Evolutionary conservation across 2,888 invertebrate genomes (phyloP).

Genomic region (Drosophila ustulata): DNA sequence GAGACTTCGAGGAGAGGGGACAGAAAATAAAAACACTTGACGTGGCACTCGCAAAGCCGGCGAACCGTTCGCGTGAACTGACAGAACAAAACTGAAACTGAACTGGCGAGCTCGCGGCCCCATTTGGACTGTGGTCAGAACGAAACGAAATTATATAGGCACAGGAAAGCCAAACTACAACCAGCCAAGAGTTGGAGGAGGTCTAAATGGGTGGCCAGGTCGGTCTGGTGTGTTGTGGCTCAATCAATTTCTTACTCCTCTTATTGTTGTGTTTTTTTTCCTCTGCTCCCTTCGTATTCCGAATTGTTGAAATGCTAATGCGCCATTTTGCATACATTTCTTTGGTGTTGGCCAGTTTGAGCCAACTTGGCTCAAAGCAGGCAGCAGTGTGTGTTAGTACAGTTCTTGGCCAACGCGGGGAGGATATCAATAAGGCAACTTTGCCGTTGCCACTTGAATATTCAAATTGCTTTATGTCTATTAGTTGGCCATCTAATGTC

Average conservation of each 20-base stretch:
- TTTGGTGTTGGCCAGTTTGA: conserved; percentile 50
- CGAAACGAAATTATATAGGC: conserved; percentile 68
- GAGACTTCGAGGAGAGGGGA: not conserved
- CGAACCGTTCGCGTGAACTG: conserved; percentile 71
- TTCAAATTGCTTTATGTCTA: conserved; percentile 10
- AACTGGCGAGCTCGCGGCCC: conserved; percentile 22
- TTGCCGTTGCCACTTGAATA: conserved; percentile 17
- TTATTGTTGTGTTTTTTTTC: conserved; percentile 26
- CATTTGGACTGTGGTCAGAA: conserved; percentile 55
- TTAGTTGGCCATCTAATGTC: conserved; percentile 7
- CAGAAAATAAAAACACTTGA: conserved; percentile 5
- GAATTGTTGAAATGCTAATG: conserved; percentile 79
- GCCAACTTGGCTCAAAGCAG: not conserved
- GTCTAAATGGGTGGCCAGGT: conserved; percentile 22
- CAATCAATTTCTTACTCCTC: conserved; percentile 69
- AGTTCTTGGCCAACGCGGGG: conserved; percentile 7
- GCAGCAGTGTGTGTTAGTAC: conserved; percentile 4
- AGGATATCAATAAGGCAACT: conserved; percentile 10
- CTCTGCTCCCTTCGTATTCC: conserved; percentile 21
- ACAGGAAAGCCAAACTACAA: conserved; percentile 21
- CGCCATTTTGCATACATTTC: conserved; percentile 78
- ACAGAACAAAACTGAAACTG: conserved; percentile 66
- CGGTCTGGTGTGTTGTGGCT: conserved; percentile 31
- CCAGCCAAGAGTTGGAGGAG: conserved; percentile 13
- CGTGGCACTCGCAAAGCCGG: conserved; percentile 15